These are phyloP conservation scores for Toxotes jaculatrix DNA, from an alignment of 2,113 vertebrate genomes.

Conservation along the genomic window DNA sequence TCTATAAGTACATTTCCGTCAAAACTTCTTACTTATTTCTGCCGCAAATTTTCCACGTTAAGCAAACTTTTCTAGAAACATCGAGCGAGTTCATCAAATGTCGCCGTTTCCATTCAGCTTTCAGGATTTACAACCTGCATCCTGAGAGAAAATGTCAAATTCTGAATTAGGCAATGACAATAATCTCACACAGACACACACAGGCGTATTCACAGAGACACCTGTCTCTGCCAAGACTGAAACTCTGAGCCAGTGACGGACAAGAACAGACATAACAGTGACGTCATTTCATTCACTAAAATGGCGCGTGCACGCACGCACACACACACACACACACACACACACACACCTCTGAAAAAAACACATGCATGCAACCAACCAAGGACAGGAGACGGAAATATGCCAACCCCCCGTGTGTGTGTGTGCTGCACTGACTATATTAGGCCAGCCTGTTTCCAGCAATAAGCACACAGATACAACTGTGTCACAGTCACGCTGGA, in stretches of 20 bases:
- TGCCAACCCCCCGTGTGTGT: constrained; percentile 6
- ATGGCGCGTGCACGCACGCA: constrained; percentile 5
- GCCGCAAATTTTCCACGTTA: no score
- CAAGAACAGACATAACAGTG: constrained; percentile 67
- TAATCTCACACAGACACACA: constrained; percentile 12
- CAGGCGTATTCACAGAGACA: constrained; percentile 19
- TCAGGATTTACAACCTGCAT: no score
- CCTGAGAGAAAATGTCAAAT: no score
- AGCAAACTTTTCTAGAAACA: no score
- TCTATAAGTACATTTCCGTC: no score
- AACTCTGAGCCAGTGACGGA: constrained; percentile 63
- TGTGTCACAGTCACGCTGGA: constrained; percentile 77
- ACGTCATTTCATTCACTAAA: constrained; percentile 64
- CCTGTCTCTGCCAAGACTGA: constrained; percentile 57
- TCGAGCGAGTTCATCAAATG: no score
- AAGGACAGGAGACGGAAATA: constrained; percentile 42
- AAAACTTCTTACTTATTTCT: no score
- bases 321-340: constrained; percentile 10
- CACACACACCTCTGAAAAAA: neutral
- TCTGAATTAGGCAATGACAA: no score
- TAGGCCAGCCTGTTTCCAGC: constrained; percentile 61
- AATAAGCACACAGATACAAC: constrained; percentile 40
- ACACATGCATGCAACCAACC: constrained; percentile 18
- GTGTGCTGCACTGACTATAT: constrained; percentile 76
- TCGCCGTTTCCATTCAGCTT: no score